These are phyloP conservation scores for Nanorana parkeri DNA, from an alignment of 2,113 vertebrate species.

Conservation along the genomic window DNA sequence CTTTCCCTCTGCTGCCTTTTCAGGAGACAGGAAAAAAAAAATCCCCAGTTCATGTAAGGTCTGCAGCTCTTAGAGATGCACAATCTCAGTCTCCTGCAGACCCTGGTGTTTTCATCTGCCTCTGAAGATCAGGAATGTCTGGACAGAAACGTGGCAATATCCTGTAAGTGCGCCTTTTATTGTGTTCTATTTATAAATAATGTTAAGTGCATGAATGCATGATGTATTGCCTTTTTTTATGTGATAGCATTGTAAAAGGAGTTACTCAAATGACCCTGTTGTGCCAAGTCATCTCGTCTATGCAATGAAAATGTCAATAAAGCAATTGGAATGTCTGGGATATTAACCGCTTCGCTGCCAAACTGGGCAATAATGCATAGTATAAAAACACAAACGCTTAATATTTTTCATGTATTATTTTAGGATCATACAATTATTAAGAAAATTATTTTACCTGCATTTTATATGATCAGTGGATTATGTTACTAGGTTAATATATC, in stretches of 20 bases:
- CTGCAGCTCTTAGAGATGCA: constrained; percentile 50
- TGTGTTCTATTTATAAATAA: background rate
- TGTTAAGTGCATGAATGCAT: background rate
- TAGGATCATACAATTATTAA: too few species aligned
- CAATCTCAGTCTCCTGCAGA: constrained; percentile 42
- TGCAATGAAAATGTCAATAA: background rate
- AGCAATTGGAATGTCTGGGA: background rate
- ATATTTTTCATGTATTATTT: too few species aligned
- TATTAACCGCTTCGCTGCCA: constrained; percentile 1
- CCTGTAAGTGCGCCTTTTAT: constrained; percentile 19
- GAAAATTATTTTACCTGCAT: background rate
- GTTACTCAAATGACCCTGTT: background rate
- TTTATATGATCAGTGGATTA: background rate
- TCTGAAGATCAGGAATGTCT: constrained; percentile 20
- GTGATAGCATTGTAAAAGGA: background rate
- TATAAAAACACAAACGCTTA: background rate
- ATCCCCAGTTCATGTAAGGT: constrained; percentile 56
- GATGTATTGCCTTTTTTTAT: background rate
- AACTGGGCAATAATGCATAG: background rate
- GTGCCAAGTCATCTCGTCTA: background rate
- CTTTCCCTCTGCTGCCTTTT: constrained; percentile 50
- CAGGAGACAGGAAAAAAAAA: constrained; percentile 53
- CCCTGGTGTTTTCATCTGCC: constrained; percentile 3
- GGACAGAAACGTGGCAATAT: background rate
- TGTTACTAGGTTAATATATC: background rate